A percentile compares a stretch with the other conserved stretches of the same genome.
These are phyloP conservation scores for Eristalis arbustorum DNA, from an alignment of 2,888 invertebrate genomes.

Conservation along the genomic window DNA sequence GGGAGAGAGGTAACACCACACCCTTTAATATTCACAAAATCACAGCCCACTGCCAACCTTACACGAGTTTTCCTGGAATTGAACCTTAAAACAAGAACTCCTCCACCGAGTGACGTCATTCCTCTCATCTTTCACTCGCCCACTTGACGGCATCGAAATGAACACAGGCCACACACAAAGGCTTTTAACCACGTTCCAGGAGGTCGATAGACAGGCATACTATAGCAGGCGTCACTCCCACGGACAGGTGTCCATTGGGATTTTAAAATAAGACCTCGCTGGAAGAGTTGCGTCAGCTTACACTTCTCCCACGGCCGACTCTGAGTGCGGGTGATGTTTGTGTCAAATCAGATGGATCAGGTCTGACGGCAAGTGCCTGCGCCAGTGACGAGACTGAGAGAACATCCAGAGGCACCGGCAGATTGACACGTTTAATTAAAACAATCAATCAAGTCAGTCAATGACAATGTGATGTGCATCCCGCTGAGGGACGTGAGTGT, in stretches of 20 bases:
- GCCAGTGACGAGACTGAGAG: background rate
- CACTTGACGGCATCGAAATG: background rate
- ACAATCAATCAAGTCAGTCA: slow-evolving; percentile 23
- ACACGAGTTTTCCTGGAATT: too few species aligned
- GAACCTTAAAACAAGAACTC: background rate
- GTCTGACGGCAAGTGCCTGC: background rate
- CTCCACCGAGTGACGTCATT: background rate
- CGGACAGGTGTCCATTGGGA: background rate
- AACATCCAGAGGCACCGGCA: background rate
- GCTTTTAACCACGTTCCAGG: background rate
- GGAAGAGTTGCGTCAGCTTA: background rate
- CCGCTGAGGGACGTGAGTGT: background rate
- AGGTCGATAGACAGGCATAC: background rate
- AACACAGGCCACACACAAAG: background rate
- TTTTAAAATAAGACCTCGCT: background rate
- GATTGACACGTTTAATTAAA: slow-evolving; percentile 14
- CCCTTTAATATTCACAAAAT: too few species aligned
- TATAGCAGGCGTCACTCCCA: background rate
- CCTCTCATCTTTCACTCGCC: background rate
- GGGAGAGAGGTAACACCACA: too few species aligned
- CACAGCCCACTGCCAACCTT: too few species aligned
- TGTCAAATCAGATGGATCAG: background rate
- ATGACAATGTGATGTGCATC: background rate
- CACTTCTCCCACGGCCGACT: background rate
- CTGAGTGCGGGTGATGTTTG: too few species aligned